These are phyloP conservation scores for Drosophila ambigua DNA, from an alignment of 1,140 invertebrate genomes.

Conservation along the genomic window DNA sequence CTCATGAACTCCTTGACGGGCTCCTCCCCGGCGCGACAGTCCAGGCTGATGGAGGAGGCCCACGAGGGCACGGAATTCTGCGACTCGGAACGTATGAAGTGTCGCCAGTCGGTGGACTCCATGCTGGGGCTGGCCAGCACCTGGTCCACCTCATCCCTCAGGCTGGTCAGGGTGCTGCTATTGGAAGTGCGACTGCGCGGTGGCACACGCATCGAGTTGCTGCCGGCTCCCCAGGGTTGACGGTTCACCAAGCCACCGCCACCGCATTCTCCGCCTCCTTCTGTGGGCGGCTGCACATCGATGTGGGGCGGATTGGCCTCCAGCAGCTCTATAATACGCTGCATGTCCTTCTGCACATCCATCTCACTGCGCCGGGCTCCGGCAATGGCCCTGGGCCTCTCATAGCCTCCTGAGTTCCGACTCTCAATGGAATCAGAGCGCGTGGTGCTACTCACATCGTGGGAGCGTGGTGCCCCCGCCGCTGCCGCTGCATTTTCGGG, in stretches of 20 bases:
- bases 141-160: conserved; percentile 73
- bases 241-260: conserved; percentile 15
- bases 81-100: conserved; percentile 85
- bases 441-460: conserved; percentile 74
- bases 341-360: conserved; percentile 77
- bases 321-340: conserved; percentile 56
- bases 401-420: conserved; percentile 77
- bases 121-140: conserved; percentile 76
- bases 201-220: conserved; percentile 65
- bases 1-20: conserved; percentile 90
- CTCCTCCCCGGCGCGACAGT: conserved; percentile 89
- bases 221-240: conserved; percentile 44
- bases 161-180: conserved; percentile 76
- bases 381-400: conserved; percentile 65
- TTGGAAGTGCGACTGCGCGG: conserved; percentile 74
- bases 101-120: conserved; percentile 81
- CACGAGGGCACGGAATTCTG: conserved; percentile 89
- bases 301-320: conserved; percentile 70
- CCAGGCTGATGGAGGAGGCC: conserved; percentile 89
- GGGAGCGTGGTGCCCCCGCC: conserved; percentile 42
- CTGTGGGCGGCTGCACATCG: conserved; percentile 74
- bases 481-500: conserved; percentile 41
- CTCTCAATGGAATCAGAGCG: conserved; percentile 77
- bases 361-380: conserved; percentile 75
- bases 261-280: conserved; percentile 18